Percentiles rank a stretch among this genome's conserved stretches.
phyloP scores from a whole-genome alignment of 2,113 vertebrate genomes.

The Mobula birostris region DNA sequence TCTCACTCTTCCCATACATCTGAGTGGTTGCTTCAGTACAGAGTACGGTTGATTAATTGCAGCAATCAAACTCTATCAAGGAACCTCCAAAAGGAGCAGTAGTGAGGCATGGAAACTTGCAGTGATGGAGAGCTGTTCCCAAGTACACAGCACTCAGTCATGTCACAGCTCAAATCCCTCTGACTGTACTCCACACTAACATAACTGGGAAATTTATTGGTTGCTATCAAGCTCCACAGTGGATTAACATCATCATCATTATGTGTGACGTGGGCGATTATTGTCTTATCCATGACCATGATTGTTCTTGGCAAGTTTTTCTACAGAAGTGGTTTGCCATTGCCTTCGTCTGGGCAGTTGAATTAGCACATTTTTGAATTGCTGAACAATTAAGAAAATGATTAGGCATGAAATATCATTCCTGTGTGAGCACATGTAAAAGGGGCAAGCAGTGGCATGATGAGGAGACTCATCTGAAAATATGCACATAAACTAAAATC shows the following conservation, averaged over 20 bases:
- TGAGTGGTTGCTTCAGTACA: not conserved
- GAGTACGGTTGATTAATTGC: not conserved
- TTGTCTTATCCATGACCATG: too few species aligned
- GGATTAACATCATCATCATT: too few species aligned
- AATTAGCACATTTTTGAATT: constrained; percentile 8
- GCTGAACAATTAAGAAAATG: not conserved
- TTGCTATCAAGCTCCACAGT: not conserved
- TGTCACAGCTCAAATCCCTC: not conserved
- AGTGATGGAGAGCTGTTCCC: not conserved
- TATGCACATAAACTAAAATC: too few species aligned
- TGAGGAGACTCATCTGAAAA: too few species aligned
- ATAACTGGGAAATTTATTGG: not conserved
- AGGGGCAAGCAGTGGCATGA: too few species aligned
- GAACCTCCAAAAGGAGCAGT: not conserved
- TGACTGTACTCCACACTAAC: not conserved
- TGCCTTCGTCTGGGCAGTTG: not conserved
- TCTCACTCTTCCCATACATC: too few species aligned
- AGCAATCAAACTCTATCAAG: not conserved
- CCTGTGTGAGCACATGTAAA: not conserved
- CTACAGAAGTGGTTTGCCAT: too few species aligned
- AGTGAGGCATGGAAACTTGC: not conserved
- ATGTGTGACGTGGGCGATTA: too few species aligned
- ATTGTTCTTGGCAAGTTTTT: too few species aligned
- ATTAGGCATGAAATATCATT: not conserved
- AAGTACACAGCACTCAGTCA: not conserved